phyloP scores from a whole-genome alignment of 2,113 vertebrate species.

The Paraplagusia blochii region DNA sequence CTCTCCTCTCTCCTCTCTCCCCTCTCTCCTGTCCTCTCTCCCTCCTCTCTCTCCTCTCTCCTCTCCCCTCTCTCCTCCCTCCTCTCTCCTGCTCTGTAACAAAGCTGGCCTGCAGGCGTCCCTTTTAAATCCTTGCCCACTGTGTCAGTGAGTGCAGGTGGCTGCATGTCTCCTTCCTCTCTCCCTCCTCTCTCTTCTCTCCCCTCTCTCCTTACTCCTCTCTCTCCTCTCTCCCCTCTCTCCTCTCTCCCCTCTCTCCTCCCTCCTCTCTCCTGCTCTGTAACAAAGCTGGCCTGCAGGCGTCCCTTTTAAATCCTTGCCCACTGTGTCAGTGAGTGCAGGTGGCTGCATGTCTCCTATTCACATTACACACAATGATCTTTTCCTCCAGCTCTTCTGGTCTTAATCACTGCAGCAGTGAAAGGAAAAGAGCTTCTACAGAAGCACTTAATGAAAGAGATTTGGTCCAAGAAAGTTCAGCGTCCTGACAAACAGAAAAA shows the following conservation, averaged over 20 bases:
- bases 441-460: constrained; percentile 45
- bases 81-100: constrained; percentile 29
- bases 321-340: constrained; percentile 54
- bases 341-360: constrained; percentile 68
- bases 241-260: no score
- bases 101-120: constrained; percentile 57
- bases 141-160: constrained; percentile 61
- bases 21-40: constrained; percentile 56
- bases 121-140: constrained; percentile 56
- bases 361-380: constrained; percentile 53
- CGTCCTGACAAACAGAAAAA: constrained; percentile 14
- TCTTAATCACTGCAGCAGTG: constrained; percentile 35
- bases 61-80: no score
- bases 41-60: background rate
- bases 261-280: constrained; percentile 20
- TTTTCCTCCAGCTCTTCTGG: constrained; percentile 54
- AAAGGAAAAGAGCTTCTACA: constrained; percentile 48
- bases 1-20: no score
- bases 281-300: constrained; percentile 58
- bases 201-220: no score
- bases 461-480: constrained; percentile 13
- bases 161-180: constrained; percentile 70
- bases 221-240: no score
- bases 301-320: constrained; percentile 59
- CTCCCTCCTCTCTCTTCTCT: no score